These are phyloP conservation scores for Drosophila ambigua DNA, from an alignment of 1,140 invertebrate species.

Conservation along the genomic window DNA sequence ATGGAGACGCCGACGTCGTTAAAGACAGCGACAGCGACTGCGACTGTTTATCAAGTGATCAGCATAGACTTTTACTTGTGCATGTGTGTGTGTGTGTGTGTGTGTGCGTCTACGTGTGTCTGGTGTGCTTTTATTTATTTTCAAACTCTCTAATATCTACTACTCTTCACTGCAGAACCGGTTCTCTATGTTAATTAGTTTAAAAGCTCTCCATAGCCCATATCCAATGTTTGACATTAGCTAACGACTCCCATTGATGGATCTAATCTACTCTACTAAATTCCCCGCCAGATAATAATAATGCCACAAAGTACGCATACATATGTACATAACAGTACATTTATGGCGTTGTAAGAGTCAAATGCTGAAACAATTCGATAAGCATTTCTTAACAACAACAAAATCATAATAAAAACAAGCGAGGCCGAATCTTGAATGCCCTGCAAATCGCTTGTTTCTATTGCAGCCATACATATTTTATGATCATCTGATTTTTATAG, in stretches of 20 bases:
- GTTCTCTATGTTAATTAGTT: constrained; percentile 51
- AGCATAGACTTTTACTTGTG: constrained; percentile 15
- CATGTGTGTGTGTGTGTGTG: background rate
- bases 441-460: too few relatives aligned
- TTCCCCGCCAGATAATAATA: background rate
- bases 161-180: constrained; percentile 25
- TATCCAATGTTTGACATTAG: background rate
- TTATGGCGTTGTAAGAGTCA: background rate
- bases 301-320: constrained; percentile 1
- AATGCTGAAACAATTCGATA: constrained; percentile 17
- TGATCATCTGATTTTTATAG: too few relatives aligned
- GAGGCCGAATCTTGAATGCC: too few relatives aligned
- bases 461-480: too few relatives aligned
- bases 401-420: too few relatives aligned
- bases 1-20: too few relatives aligned
- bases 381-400: background rate
- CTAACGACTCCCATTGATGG: constrained; percentile 22
- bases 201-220: constrained; percentile 25
- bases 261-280: constrained; percentile 5
- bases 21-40: background rate
- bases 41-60: constrained; percentile 20
- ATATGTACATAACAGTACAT: background rate
- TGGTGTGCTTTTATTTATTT: constrained; percentile 39
- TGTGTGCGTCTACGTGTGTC: background rate
- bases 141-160: constrained; percentile 30